Conservation (phyloP, 2,888 invertebrate species). For the Rambutsinella grinnellia region DNA sequence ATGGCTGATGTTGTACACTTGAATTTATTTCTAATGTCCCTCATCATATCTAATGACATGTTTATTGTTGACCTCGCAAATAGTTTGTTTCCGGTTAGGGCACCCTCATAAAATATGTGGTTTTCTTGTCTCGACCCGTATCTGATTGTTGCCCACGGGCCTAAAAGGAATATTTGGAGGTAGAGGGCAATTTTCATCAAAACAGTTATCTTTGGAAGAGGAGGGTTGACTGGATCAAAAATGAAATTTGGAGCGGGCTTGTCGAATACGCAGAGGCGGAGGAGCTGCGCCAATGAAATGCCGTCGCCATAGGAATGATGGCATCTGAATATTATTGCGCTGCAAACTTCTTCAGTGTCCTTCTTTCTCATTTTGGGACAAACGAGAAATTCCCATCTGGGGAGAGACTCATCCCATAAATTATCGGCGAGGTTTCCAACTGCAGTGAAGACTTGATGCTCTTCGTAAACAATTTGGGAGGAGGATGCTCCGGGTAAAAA, state of each 20-base stretch:
- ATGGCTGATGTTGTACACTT: slow-evolving; percentile 6
- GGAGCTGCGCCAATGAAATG: slow-evolving; percentile 11
- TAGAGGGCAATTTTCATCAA: background rate
- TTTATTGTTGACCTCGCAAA: background rate
- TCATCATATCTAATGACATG: slow-evolving; percentile 4
- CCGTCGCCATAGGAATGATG: slow-evolving; percentile 27
- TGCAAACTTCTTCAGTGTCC: background rate
- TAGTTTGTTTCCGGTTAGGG: slow-evolving; percentile 1
- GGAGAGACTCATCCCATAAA: background rate
- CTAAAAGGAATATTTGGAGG: background rate
- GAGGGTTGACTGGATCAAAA: slow-evolving; percentile 27
- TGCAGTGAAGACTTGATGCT: background rate
- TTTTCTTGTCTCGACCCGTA: background rate
- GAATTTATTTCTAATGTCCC: slow-evolving; percentile 7
- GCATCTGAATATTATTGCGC: slow-evolving; percentile 3
- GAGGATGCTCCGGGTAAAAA: background rate
- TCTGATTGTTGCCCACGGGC: background rate
- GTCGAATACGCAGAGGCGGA: slow-evolving; percentile 10
- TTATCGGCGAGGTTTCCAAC: background rate
- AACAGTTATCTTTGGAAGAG: background rate
- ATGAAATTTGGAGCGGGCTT: background rate
- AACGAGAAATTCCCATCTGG: slow-evolving; percentile 1
- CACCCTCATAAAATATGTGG: background rate
- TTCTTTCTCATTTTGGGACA: background rate
- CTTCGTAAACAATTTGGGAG: background rate